These are phyloP conservation scores for Caenorhabditis sp. DNA, from an alignment of 2,888 invertebrate genomes.

Conservation along the genomic window DNA sequence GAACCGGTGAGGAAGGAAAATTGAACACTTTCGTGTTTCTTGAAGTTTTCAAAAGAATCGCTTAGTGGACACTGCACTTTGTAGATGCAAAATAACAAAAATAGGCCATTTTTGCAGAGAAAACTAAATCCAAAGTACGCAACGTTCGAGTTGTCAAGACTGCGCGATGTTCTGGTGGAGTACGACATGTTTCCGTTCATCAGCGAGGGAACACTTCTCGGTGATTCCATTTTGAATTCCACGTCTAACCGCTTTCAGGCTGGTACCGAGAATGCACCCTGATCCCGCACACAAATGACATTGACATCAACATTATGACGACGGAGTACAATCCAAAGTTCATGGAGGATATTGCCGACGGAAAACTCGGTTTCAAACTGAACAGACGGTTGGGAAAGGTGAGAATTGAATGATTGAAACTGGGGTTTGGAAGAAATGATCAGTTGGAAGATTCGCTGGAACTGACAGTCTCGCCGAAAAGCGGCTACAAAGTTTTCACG, in stretches of 20 bases:
- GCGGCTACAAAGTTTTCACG: background rate
- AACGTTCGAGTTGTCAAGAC: background rate
- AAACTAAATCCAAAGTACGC: background rate
- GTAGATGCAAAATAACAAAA: no score
- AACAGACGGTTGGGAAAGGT: constrained; percentile 45
- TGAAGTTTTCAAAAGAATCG: no score
- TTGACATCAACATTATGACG: constrained; percentile 45
- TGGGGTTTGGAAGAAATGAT: background rate
- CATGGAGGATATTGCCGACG: constrained; percentile 13
- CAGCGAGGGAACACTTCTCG: constrained; percentile 22
- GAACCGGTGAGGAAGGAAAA: no score
- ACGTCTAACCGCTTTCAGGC: no score
- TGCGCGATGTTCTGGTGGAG: background rate
- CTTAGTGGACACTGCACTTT: no score
- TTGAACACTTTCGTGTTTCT: no score
- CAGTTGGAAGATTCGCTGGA: constrained; percentile 30
- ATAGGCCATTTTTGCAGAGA: background rate
- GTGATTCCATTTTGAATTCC: no score
- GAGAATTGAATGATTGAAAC: background rate
- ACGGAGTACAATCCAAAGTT: constrained; percentile 40
- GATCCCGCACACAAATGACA: constrained; percentile 54
- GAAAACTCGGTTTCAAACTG: constrained; percentile 18
- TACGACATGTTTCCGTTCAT: constrained; percentile 25
- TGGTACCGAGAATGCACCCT: constrained; percentile 58
- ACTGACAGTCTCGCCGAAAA: constrained; percentile 7